phyloP scores from a whole-genome alignment of 2,113 vertebrate species.

The Polypterus senegalus region DNA sequence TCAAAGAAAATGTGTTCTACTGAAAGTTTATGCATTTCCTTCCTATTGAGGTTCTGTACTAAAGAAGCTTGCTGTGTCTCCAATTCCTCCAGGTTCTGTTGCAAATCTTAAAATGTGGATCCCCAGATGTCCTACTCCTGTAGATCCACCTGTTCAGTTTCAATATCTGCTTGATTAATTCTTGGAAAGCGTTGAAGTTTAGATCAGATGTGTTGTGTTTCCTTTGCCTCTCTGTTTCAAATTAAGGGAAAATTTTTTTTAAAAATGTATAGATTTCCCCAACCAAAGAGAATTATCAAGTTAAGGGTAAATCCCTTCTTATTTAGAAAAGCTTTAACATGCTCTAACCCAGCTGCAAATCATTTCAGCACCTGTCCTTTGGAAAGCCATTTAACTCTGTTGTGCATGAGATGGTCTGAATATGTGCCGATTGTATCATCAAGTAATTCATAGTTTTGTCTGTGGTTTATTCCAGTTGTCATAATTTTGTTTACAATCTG shows the following conservation, averaged over 20 bases:
- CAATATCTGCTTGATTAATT: conserved; percentile 18
- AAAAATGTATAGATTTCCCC: conserved; percentile 19
- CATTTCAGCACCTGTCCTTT: conserved; percentile 23
- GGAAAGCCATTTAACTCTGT: conserved; percentile 30
- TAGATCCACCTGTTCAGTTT: conserved; percentile 23
- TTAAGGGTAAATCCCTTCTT: conserved; percentile 24
- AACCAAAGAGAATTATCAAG: conserved; percentile 22
- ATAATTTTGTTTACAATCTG: conserved; percentile 30
- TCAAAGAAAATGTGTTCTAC: conserved; percentile 17
- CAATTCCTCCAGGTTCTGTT: conserved; percentile 19
- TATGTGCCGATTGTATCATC: conserved; percentile 18
- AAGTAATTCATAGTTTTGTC: conserved; percentile 18
- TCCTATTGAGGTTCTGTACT: conserved; percentile 14
- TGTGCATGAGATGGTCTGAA: conserved; percentile 27
- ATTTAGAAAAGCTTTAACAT: conserved; percentile 25
- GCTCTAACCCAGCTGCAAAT: conserved; percentile 18
- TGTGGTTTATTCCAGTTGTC: conserved; percentile 23
- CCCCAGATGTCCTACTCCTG: conserved; percentile 24
- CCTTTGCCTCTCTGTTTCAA: conserved; percentile 21
- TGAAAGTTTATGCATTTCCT: conserved; percentile 13
- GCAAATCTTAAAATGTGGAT: conserved; percentile 10
- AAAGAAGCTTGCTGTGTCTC: conserved; percentile 21
- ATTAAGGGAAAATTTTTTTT: conserved; percentile 15
- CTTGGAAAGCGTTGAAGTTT: conserved; percentile 12
- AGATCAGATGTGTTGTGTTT: conserved; percentile 19